These are phyloP conservation scores for Montipora foliosa DNA, from an alignment of 64 coral and sea anemone genomes.

Conservation along the genomic window DNA sequence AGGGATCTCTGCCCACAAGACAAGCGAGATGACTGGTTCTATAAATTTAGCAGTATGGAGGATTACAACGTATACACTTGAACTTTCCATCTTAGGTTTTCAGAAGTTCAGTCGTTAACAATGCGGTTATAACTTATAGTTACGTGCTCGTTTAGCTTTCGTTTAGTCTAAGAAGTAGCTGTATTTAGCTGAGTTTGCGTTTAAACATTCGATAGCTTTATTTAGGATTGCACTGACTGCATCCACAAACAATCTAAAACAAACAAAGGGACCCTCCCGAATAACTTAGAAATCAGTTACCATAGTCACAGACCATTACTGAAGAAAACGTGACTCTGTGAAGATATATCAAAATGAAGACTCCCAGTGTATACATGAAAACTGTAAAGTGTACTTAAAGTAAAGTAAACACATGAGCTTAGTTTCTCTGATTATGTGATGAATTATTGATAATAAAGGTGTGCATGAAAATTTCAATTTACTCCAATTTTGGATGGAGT, in stretches of 20 bases:
- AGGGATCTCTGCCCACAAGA: constrained; percentile 62
- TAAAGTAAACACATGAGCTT: background rate
- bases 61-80: constrained; percentile 74
- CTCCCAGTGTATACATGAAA: background rate
- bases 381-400: background rate
- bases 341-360: background rate
- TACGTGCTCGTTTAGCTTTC: background rate
- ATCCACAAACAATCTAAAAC: background rate
- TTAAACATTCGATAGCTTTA: background rate
- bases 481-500: background rate
- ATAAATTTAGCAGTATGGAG: constrained; percentile 37
- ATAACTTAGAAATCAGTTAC: too few species aligned
- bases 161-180: background rate
- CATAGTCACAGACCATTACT: background rate
- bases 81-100: background rate
- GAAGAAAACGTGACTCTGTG: background rate
- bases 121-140: background rate
- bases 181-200: background rate
- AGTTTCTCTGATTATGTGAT: constrained; percentile 9
- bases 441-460: constrained; percentile 31
- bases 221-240: background rate
- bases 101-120: background rate
- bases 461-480: background rate
- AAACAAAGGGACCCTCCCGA: background rate
- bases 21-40: constrained; percentile 48